A percentile compares a stretch with the other conserved stretches of the same genome.
phyloP scores from a whole-genome alignment of 2,888 invertebrate genomes.

The Mimas tiliae region DNA sequence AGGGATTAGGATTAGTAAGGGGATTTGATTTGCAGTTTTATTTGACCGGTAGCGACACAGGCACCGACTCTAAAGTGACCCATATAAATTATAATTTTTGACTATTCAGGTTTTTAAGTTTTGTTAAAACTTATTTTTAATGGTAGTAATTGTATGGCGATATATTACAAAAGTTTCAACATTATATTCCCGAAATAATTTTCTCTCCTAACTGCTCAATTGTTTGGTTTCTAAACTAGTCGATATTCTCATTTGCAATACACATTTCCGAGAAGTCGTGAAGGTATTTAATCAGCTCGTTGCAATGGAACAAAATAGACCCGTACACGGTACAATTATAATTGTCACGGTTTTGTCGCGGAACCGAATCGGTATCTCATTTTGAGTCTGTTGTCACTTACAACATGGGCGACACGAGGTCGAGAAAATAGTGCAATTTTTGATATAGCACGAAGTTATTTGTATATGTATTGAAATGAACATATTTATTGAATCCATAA shows the following conservation, averaged over 20 bases:
- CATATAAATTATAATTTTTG: no score
- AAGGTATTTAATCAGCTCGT: conserved; percentile 16
- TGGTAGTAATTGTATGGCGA: no score
- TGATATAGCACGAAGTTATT: not conserved
- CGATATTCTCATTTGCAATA: not conserved
- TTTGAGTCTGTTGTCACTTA: not conserved
- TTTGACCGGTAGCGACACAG: no score
- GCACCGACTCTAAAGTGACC: no score
- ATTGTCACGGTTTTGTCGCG: conserved; percentile 38
- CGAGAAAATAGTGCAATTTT: not conserved
- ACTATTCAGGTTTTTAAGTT: no score
- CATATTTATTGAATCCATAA: no score
- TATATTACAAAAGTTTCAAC: no score
- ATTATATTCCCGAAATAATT: no score
- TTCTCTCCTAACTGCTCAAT: not conserved
- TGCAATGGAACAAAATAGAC: conserved; percentile 32
- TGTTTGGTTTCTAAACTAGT: not conserved
- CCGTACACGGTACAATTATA: conserved; percentile 35
- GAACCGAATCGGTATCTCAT: conserved; percentile 33
- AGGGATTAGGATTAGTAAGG: no score
- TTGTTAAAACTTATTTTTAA: no score
- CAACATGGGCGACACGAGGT: not conserved
- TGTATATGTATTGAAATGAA: not conserved
- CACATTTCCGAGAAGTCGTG: not conserved
- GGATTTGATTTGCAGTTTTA: no score